Conservation (phyloP, 2,113 vertebrate species). For the Otus sunia region DNA sequence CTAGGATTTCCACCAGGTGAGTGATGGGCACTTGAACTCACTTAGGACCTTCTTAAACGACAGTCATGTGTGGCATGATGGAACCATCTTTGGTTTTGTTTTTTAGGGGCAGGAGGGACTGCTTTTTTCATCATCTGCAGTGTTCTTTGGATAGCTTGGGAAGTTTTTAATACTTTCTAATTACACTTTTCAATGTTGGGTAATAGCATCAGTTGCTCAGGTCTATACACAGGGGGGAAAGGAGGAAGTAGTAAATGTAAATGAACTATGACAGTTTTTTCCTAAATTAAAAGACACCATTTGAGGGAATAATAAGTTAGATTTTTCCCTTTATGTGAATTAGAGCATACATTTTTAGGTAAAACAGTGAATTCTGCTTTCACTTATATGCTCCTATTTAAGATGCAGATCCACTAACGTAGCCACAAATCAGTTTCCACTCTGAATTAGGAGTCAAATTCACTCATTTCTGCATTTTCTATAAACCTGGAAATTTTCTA, state of each 20-base stretch:
- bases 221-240: neutral
- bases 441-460: neutral
- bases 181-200: too few relatives aligned
- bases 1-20: neutral
- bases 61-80: neutral
- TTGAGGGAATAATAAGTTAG: neutral
- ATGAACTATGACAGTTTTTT: neutral
- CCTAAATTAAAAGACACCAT: neutral
- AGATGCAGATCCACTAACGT: neutral
- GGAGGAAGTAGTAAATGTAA: neutral
- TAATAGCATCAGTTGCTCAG: neutral
- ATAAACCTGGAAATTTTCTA: neutral
- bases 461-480: neutral
- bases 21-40: neutral
- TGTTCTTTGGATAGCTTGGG: neutral
- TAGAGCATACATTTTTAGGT: neutral
- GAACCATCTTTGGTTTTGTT: neutral
- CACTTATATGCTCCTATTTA: neutral
- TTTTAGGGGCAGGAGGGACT: neutral
- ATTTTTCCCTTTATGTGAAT: neutral
- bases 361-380: neutral
- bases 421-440: neutral
- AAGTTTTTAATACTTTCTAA: neutral
- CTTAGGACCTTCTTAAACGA: neutral
- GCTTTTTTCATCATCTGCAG: neutral